phyloP scores from a whole-genome alignment of 1,140 invertebrate genomes.

The Halesus radiatus region DNA sequence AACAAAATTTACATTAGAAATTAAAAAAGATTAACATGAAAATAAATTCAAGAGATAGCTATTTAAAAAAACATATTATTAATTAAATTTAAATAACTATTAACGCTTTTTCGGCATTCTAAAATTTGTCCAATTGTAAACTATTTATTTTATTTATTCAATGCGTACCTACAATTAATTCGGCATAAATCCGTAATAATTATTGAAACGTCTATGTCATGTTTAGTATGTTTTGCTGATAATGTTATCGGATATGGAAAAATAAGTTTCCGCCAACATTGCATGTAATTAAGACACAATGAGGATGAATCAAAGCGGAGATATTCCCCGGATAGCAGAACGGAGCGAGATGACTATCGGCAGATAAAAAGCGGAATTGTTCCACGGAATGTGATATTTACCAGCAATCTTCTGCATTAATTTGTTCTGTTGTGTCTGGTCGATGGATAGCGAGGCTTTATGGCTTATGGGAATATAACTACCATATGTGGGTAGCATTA shows the following conservation, averaged over 20 bases:
- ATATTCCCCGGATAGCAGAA: background rate
- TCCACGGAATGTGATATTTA: constrained; percentile 9
- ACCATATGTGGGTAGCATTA: background rate
- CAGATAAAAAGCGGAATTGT: background rate
- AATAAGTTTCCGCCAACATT: background rate
- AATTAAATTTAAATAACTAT: too few species aligned
- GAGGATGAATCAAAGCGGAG: background rate
- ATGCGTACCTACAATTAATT: too few species aligned
- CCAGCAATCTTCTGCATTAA: constrained; percentile 1
- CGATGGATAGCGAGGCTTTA: background rate
- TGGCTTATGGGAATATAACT: background rate
- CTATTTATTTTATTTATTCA: too few species aligned
- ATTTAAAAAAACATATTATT: too few species aligned
- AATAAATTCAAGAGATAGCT: too few species aligned
- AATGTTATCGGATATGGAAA: background rate
- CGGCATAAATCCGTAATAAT: too few species aligned
- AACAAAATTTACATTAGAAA: too few species aligned
- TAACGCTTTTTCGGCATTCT: too few species aligned
- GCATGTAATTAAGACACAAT: background rate
- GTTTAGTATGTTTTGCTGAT: background rate
- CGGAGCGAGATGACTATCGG: background rate
- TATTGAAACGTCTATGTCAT: too few species aligned
- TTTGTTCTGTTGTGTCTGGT: background rate
- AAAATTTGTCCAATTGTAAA: too few species aligned
- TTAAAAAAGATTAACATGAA: too few species aligned